Conservation (phyloP, 2,888 invertebrate genomes). For the Drosophila subquinaria region DNA sequence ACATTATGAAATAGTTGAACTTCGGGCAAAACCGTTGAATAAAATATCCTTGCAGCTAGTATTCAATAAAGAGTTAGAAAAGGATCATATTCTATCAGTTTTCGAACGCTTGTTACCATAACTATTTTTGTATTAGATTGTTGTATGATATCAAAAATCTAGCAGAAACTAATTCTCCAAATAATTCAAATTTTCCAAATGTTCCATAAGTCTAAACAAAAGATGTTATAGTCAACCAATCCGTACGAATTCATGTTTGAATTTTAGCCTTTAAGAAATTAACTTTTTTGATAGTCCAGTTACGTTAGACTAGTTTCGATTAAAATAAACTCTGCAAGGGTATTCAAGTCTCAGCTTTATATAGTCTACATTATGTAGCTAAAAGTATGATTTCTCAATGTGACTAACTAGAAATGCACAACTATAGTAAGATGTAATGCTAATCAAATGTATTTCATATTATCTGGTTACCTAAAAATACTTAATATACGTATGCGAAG, state of each 20-base stretch:
- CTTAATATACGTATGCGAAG: constrained; percentile 45
- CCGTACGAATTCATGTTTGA: not conserved
- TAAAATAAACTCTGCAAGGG: constrained; percentile 5
- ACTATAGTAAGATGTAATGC: constrained; percentile 18
- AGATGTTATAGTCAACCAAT: constrained; percentile 2
- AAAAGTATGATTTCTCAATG: constrained; percentile 30
- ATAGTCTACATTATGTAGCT: constrained; percentile 1
- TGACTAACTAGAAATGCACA: constrained; percentile 48
- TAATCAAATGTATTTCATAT: constrained; percentile 28
- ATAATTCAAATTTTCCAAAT: not conserved
- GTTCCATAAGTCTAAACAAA: not conserved
- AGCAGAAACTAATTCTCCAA: not conserved
- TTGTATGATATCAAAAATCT: not conserved
- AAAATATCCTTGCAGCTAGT: constrained; percentile 10
- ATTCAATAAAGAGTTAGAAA: not conserved
- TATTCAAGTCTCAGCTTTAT: constrained; percentile 10
- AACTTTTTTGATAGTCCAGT: not conserved
- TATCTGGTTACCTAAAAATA: constrained; percentile 4
- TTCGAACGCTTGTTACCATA: not conserved
- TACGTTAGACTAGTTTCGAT: not conserved
- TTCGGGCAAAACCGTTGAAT: not conserved
- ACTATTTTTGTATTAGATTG: not conserved
- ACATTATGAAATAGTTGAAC: not conserved
- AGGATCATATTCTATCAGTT: not conserved
- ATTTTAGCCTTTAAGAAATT: too few species aligned